Base-by-base conservation (phyloP, 2,113 vertebrate genomes). In the Pterocles orientalis region DNA sequence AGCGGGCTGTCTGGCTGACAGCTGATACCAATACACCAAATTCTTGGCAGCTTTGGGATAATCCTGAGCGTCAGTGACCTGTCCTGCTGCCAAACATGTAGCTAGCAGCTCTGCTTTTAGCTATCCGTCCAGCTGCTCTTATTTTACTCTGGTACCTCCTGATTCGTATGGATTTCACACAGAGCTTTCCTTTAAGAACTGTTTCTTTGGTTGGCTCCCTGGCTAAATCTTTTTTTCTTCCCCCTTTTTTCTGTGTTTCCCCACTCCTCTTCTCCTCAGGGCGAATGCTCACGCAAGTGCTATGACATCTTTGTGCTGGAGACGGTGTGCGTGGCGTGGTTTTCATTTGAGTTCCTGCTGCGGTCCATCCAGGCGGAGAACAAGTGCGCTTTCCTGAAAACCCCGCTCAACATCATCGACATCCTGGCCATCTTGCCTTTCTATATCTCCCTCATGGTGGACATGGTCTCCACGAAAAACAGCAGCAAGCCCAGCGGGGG, bases 271-370 rank as follows among this genome's bases (percentile, higher is more conserved):
- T 54, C n/a, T 61, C 41, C 70, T 17, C 97, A 99, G 99, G 99
- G 99, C 4, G 99, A 99, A 96, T 99, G 99, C 97, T 99, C 99
- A 54, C 98, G 26, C 89, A 98, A 98, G 93, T 99, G 99, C 97
- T 98, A 97, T 34, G 98, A 98, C 98, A 99, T 99, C 95, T 99
- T 99, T 54, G 99, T 99, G 91, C 97, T 99, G 98, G 99, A 99
- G 98, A 99, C 99, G 0, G 98, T 99, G 94, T 99, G 99, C 2
- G 99, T 99, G 73, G 99, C 98, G 10, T 99, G 99, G 99, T 99
- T 99, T 97, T 99, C 99, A 15, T 97, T 99, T 60, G 99, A 99
- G 98, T 99, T 99, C 97, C 93, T 99, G 84, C 98, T 99, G 96
- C 98, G 99, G 61, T 99, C 99, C 94, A 99, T 99, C 96, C 99